phyloP scores from a whole-genome alignment of 2,113 vertebrate species.

The Eupsittula cactorum region DNA sequence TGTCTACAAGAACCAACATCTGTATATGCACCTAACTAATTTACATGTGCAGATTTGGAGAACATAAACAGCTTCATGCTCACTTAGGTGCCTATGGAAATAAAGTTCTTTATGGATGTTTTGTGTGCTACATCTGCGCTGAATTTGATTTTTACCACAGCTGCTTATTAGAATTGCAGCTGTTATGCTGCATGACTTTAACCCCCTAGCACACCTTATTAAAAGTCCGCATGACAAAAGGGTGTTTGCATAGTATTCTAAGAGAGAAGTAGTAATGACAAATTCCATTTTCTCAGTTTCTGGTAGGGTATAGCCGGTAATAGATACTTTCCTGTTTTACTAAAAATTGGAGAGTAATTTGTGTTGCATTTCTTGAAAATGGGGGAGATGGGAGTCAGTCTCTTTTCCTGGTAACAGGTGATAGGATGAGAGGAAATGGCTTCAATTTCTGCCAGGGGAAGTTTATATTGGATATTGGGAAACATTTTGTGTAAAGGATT shows the following conservation, averaged over 20 bases:
- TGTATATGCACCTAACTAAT: not conserved
- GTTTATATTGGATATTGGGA: not conserved
- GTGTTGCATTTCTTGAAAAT: not conserved
- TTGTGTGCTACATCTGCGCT: not conserved
- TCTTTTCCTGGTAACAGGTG: not conserved
- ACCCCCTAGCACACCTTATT: not conserved
- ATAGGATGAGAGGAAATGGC: not conserved
- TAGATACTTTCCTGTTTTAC: not conserved
- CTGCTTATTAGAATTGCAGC: not conserved
- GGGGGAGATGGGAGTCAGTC: not conserved
- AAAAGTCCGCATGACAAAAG: not conserved
- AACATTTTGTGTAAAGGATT: not conserved
- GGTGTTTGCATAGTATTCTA: not conserved
- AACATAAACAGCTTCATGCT: slow-evolving; percentile 43
- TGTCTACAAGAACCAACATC: not conserved
- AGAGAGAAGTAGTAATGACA: not conserved
- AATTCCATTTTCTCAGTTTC: not conserved
- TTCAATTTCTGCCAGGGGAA: not conserved
- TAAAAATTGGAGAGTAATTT: not conserved
- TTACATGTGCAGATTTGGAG: not conserved
- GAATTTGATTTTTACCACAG: slow-evolving; percentile 16
- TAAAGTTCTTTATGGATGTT: not conserved
- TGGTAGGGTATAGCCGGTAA: not conserved
- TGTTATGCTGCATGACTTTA: not conserved
- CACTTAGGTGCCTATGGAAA: slow-evolving; percentile 3